Percentiles rank a stretch among this genome's conserved stretches.
These are phyloP conservation scores for Bemisia tabaci DNA, from an alignment of 1,140 invertebrate species.

Conservation along the genomic window DNA sequence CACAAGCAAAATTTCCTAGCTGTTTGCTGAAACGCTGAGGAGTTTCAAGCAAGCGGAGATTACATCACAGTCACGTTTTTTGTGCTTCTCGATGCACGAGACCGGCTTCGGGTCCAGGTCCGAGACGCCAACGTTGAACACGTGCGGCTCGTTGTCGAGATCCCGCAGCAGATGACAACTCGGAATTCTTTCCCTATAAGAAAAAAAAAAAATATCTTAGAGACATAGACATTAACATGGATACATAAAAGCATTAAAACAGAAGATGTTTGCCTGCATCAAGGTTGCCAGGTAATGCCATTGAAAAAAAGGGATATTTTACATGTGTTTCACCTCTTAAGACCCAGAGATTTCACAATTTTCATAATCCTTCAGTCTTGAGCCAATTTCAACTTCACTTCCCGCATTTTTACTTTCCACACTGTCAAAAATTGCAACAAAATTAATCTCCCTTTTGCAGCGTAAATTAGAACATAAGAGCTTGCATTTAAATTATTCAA, in stretches of 20 bases:
- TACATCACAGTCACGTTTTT: conserved; percentile 32
- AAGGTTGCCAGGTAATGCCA: no score
- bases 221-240: conserved; percentile 11
- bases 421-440: no score
- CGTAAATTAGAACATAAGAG: no score
- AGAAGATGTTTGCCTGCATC: no score
- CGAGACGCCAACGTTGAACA: conserved; percentile 33
- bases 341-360: no score
- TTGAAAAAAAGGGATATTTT: no score
- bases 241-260: conserved; percentile 8
- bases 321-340: no score
- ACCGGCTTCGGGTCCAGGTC: conserved; percentile 41
- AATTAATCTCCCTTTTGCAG: no score
- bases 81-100: conserved; percentile 37
- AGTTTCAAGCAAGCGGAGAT: conserved; percentile 26
- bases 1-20: neutral
- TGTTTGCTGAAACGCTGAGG: neutral
- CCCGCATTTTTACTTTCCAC: no score
- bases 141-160: conserved; percentile 28
- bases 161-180: conserved; percentile 19
- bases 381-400: no score
- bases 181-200: conserved; percentile 21
- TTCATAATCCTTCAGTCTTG: no score
- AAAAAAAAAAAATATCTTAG: conserved; percentile 15
- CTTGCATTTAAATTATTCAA: no score